Conservation (phyloP, 2,113 vertebrate species). For the Strix uralensis region DNA sequence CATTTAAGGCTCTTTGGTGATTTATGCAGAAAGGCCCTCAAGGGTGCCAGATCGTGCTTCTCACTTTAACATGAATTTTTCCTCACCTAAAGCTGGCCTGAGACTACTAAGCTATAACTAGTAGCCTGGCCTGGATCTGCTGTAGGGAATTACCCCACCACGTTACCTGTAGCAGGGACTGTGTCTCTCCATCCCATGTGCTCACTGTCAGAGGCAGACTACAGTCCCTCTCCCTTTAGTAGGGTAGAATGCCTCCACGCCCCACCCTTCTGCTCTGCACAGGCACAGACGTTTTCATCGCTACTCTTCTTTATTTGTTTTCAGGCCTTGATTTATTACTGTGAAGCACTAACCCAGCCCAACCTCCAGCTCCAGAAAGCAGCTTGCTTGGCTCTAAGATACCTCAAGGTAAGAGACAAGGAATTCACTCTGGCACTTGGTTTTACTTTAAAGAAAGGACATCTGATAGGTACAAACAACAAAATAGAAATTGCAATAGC, state of each 20-base stretch:
- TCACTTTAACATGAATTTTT: background rate
- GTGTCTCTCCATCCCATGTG: background rate
- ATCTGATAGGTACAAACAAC: background rate
- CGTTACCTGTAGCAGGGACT: accelerated
- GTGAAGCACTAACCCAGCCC: slow-evolving; percentile 86
- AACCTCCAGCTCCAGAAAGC: slow-evolving; percentile 85
- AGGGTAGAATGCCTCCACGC: background rate
- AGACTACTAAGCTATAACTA: background rate
- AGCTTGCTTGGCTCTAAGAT: slow-evolving; percentile 88
- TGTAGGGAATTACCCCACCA: background rate
- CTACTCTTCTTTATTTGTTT: background rate
- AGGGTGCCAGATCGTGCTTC: background rate
- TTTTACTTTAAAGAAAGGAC: background rate
- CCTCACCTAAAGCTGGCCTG: background rate
- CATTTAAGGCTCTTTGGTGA: background rate
- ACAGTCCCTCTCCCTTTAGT: background rate
- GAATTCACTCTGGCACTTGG: background rate
- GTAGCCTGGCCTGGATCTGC: background rate
- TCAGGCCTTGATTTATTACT: slow-evolving; percentile 91
- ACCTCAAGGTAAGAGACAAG: slow-evolving; percentile 82
- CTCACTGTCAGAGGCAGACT: background rate
- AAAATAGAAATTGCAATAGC: background rate
- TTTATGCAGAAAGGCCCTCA: background rate
- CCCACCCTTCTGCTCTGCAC: background rate
- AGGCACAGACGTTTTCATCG: background rate